These are phyloP conservation scores for Thunnus maccoyii DNA, from an alignment of 2,113 vertebrate genomes.

Conservation along the genomic window DNA sequence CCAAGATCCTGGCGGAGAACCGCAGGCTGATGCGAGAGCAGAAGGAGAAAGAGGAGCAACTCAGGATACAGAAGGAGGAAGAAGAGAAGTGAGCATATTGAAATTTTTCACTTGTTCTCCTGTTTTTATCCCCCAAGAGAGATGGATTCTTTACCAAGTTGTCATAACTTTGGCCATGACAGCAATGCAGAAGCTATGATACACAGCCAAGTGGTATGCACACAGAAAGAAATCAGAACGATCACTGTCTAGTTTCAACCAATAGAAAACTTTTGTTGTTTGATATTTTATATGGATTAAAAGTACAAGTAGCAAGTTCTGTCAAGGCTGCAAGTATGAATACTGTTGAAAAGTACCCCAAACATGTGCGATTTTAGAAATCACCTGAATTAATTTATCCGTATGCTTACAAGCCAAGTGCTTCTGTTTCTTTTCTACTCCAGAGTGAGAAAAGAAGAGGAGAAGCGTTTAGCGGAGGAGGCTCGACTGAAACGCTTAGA, in stretches of 20 bases:
- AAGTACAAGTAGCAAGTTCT: neutral
- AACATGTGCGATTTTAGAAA: neutral
- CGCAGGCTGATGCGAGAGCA: conserved; percentile 90
- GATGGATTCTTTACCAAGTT: no score
- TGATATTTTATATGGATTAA: neutral
- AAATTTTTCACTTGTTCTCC: neutral
- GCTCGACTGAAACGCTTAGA: conserved; percentile 76
- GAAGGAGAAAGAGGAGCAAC: conserved; percentile 88
- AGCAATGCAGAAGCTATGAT: neutral
- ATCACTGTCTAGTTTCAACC: no score
- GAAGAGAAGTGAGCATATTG: conserved; percentile 86
- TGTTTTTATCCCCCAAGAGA: neutral
- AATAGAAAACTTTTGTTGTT: neutral
- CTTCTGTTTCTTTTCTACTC: neutral
- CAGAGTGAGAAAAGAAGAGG: conserved; percentile 87
- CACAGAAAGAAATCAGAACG: neutral
- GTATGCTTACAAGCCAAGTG: neutral
- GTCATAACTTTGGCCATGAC: neutral
- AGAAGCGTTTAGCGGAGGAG: conserved; percentile 81
- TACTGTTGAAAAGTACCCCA: neutral
- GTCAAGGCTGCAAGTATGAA: no score
- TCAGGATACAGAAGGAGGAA: conserved; percentile 86
- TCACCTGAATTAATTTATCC: neutral
- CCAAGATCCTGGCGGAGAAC: conserved; percentile 91
- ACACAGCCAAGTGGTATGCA: neutral